phyloP scores from a whole-genome alignment of 2,113 vertebrate genomes.

The Gymnobelideus leadbeateri region DNA sequence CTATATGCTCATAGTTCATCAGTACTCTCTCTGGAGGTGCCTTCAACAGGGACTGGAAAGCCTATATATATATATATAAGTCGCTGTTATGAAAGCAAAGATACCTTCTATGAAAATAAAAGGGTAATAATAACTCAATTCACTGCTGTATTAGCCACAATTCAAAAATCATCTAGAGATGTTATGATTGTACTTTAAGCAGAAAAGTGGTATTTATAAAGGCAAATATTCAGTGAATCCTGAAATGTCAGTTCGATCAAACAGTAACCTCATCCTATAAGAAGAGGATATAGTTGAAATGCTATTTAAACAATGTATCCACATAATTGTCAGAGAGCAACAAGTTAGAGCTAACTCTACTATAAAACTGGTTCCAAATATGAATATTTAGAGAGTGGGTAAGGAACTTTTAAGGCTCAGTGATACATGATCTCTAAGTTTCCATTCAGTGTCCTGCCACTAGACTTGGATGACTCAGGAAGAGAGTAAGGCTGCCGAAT shows the following conservation, averaged over 20 bases:
- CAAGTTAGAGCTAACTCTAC: background rate
- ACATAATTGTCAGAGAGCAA: background rate
- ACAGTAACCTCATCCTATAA: background rate
- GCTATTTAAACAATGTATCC: background rate
- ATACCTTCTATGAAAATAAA: background rate
- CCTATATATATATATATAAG: too few relatives aligned
- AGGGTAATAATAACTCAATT: background rate
- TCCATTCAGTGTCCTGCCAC: background rate
- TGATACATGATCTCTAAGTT: background rate
- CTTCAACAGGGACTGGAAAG: slow-evolving; percentile 30
- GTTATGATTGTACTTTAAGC: background rate
- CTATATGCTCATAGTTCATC: too few relatives aligned
- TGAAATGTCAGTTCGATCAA: background rate
- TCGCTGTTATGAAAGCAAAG: background rate
- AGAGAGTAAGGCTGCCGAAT: background rate
- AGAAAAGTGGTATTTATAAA: background rate
- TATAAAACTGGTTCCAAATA: background rate
- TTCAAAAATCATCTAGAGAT: background rate
- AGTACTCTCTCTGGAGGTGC: background rate
- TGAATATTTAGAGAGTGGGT: background rate
- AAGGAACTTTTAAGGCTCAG: background rate
- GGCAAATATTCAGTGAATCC: slow-evolving; percentile 17
- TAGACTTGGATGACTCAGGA: background rate
- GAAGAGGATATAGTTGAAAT: background rate
- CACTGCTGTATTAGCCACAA: background rate